Conservation (phyloP, 2,113 vertebrate genomes). For the Argyrosomus japonicus region DNA sequence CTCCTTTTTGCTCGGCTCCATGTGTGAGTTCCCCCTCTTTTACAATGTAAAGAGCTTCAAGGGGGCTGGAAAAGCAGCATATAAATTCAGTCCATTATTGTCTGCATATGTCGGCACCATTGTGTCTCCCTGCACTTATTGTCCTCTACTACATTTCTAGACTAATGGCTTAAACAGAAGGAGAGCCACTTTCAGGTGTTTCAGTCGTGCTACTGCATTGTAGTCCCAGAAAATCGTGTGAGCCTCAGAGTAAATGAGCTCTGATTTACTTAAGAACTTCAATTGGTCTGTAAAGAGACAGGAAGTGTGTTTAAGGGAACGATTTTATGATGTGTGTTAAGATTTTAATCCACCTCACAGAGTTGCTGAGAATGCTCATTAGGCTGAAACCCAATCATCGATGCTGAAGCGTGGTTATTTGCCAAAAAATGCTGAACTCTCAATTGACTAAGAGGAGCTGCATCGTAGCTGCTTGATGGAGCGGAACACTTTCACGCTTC, state of each 20-base stretch:
- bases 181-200: constrained; percentile 57
- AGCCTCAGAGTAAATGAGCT: constrained; percentile 17
- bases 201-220: constrained; percentile 15
- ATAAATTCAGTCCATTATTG: constrained; percentile 74
- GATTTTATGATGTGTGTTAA: constrained; percentile 17
- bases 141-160: constrained; percentile 40
- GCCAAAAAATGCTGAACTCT: constrained; percentile 44
- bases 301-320: constrained; percentile 45
- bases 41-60: constrained; percentile 60
- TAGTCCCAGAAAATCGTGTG: background rate
- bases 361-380: constrained; percentile 19
- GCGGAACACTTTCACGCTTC: constrained; percentile 50
- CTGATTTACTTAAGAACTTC: background rate
- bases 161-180: constrained; percentile 77
- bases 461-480: constrained; percentile 45
- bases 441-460: constrained; percentile 23
- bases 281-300: background rate
- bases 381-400: constrained; percentile 52
- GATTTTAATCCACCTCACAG: constrained; percentile 32
- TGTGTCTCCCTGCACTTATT: constrained; percentile 56
- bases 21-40: constrained; percentile 63
- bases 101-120: constrained; percentile 70
- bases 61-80: constrained; percentile 54
- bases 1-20: constrained; percentile 49
- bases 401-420: background rate